Conservation (phyloP, 1,140 invertebrate genomes). For the Drosophila equinoxialis region DNA sequence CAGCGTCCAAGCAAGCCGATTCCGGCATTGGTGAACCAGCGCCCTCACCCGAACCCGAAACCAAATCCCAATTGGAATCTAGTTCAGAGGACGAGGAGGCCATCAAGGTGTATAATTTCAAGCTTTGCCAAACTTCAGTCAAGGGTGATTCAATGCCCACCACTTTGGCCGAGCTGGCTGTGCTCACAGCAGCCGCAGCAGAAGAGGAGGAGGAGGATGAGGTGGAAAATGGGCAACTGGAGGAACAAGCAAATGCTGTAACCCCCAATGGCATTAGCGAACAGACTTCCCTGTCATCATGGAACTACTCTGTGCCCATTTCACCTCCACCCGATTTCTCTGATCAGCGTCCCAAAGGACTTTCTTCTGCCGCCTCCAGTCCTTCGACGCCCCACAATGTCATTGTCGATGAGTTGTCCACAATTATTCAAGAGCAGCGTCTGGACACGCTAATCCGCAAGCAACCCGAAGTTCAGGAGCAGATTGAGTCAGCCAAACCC, state of each 20-base stretch:
- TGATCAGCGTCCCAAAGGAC: slow-evolving; percentile 40
- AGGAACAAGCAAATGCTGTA: not conserved
- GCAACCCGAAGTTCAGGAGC: slow-evolving; percentile 41
- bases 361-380: slow-evolving; percentile 6
- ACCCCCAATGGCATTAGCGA: slow-evolving; percentile 43
- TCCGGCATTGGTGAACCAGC: slow-evolving; percentile 75
- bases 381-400: slow-evolving; percentile 63
- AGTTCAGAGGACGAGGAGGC: slow-evolving; percentile 81
- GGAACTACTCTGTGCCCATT: slow-evolving; percentile 77
- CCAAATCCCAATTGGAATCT: slow-evolving; percentile 62
- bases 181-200: slow-evolving; percentile 27
- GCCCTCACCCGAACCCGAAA: slow-evolving; percentile 63
- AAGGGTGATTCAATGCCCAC: slow-evolving; percentile 37
- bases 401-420: slow-evolving; percentile 72
- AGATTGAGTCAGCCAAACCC: slow-evolving; percentile 75
- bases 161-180: slow-evolving; percentile 58
- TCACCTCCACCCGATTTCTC: slow-evolving; percentile 80
- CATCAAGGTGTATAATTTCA: slow-evolving; percentile 81
- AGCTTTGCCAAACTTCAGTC: slow-evolving; percentile 73
- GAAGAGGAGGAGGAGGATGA: slow-evolving; percentile 12
- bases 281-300: slow-evolving; percentile 64
- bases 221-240: no score
- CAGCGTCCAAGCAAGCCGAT: slow-evolving; percentile 74
- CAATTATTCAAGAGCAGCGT: slow-evolving; percentile 72
- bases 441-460: slow-evolving; percentile 74